A percentile compares a stretch with the other conserved stretches of the same genome.
phyloP scores from a whole-genome alignment of 2,888 invertebrate genomes.

The Noctua fimbriata region DNA sequence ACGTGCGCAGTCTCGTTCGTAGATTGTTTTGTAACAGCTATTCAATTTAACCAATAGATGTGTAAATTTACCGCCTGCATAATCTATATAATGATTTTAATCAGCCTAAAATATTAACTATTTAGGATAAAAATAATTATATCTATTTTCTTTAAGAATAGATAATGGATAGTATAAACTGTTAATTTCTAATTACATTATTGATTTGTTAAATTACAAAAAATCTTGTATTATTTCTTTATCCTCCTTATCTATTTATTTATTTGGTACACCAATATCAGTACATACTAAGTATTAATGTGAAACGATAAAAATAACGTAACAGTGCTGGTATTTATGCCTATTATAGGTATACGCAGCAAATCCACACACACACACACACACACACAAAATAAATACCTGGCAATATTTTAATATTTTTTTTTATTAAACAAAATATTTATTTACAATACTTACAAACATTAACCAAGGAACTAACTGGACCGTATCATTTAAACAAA shows the following conservation, averaged over 20 bases:
- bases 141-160: conserved; percentile 87
- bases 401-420: conserved; percentile 8
- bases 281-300: too few relatives aligned
- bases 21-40: conserved; percentile 80
- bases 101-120: conserved; percentile 83
- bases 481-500: conserved; percentile 33
- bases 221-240: conserved; percentile 73
- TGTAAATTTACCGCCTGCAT: conserved; percentile 84
- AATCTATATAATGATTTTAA: conserved; percentile 80
- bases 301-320: too few relatives aligned
- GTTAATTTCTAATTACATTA: conserved; percentile 89
- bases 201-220: conserved; percentile 86
- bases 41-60: conserved; percentile 77
- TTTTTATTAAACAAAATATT: conserved; percentile 34
- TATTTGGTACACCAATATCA: too few relatives aligned
- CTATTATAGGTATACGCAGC: too few relatives aligned
- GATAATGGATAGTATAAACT: conserved; percentile 82
- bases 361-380: not conserved
- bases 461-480: conserved; percentile 54
- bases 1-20: conserved; percentile 68
- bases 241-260: not conserved
- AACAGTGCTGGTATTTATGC: too few relatives aligned
- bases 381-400: not conserved
- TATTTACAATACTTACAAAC: conserved; percentile 54
- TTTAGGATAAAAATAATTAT: conserved; percentile 76